Conservation (phyloP, 2,888 invertebrate genomes). For the Itoplectis maculator region DNA sequence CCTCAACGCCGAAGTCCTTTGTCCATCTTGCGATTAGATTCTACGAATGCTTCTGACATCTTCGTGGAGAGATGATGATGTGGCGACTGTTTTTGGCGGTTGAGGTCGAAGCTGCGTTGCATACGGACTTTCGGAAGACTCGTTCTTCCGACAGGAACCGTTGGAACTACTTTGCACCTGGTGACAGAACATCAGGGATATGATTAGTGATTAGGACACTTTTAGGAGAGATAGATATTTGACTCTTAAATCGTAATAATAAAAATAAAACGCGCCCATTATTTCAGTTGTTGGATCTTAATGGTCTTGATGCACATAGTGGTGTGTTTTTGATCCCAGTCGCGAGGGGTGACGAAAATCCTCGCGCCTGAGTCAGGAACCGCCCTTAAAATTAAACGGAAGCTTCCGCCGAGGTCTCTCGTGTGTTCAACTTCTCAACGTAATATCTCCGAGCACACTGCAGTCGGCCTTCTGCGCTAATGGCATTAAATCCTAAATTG, state of each 20-base stretch:
- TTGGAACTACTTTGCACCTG: constrained; percentile 25
- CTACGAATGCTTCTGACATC: background rate
- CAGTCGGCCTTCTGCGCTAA: constrained; percentile 53
- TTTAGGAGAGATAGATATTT: background rate
- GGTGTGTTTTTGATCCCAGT: background rate
- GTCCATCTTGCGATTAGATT: background rate
- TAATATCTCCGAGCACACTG: constrained; percentile 19
- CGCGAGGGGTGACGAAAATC: background rate
- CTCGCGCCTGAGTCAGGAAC: constrained; percentile 1
- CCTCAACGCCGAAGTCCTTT: background rate
- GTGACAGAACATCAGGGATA: no score
- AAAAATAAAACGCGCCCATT: background rate
- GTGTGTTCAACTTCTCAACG: constrained; percentile 5
- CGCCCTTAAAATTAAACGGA: constrained; percentile 54
- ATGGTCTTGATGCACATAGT: background rate
- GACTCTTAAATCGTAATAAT: background rate
- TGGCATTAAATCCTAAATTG: constrained; percentile 67
- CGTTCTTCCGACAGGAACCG: constrained; percentile 4
- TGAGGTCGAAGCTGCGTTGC: constrained; percentile 5
- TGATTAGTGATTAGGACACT: no score
- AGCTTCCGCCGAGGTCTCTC: constrained; percentile 19
- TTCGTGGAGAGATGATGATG: background rate
- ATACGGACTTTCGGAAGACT: constrained; percentile 10
- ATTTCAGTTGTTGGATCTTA: background rate
- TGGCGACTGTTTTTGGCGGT: background rate